These are phyloP conservation scores for Clarias pachynema DNA, from an alignment of 2,797 vertebrate genomes.

Conservation along the genomic window DNA sequence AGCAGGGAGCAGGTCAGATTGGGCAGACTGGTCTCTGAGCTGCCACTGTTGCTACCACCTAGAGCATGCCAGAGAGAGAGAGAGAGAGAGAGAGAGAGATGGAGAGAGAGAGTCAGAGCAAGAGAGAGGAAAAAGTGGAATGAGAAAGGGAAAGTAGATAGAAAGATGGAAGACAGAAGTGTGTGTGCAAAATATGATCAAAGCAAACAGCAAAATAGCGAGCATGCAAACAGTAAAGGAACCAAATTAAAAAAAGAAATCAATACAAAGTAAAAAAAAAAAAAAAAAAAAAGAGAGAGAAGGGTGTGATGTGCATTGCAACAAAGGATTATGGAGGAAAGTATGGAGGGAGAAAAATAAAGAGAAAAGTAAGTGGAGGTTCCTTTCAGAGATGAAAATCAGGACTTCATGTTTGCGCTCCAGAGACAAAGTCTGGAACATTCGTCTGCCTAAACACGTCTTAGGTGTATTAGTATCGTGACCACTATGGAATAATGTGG, in stretches of 20 bases:
- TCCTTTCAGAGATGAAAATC: conserved; percentile 41
- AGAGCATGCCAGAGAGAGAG: conserved; percentile 88
- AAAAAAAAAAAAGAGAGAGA: conserved; percentile 69
- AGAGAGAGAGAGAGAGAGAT: conserved; percentile 63
- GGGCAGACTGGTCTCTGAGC: conserved; percentile 99
- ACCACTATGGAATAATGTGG: not conserved
- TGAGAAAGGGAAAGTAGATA: conserved; percentile 49
- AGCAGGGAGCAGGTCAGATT: conserved; percentile 99
- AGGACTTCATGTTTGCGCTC: not conserved
- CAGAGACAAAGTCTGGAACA: not conserved
- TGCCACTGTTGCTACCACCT: conserved; percentile 99
- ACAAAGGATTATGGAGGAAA: conserved; percentile 47
- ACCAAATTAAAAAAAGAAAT: conserved; percentile 49
- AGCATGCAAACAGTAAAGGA: conserved; percentile 48
- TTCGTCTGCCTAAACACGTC: not conserved
- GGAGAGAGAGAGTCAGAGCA: conserved; percentile 17
- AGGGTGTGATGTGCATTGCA: conserved; percentile 1
- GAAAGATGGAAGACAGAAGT: conserved; percentile 53
- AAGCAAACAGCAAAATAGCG: conserved; percentile 46
- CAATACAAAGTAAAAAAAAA: conserved; percentile 63
- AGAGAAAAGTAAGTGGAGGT: conserved; percentile 75
- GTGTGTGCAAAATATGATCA: conserved; percentile 22
- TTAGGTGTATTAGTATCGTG: not conserved
- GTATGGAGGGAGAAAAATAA: conserved; percentile 63
- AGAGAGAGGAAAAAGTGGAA: conserved; percentile 57